phyloP scores from a whole-genome alignment of 2,797 vertebrate species.

The Nyctibius grandis region DNA sequence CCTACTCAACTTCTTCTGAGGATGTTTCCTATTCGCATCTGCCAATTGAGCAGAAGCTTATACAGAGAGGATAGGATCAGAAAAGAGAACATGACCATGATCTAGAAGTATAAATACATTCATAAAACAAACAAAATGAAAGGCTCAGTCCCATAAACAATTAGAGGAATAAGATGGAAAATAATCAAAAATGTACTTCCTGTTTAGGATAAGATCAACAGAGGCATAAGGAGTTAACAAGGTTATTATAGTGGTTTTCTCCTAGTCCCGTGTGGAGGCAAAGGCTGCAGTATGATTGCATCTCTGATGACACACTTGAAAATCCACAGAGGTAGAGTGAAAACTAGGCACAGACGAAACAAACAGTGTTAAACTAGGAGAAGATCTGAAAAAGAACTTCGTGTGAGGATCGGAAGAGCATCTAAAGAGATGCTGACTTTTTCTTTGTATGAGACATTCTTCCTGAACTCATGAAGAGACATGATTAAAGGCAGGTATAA shows the following conservation, averaged over 20 bases:
- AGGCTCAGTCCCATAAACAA: not conserved
- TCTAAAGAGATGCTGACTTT: not conserved
- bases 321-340: not conserved
- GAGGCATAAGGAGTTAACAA: not conserved
- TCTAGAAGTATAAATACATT: not conserved
- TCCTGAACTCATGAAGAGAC: not conserved
- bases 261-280: not conserved
- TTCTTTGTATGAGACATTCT: not conserved
- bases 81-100: not conserved
- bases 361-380: not conserved
- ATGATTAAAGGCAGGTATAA: not conserved
- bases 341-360: not conserved
- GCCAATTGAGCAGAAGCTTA: not conserved
- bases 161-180: not conserved
- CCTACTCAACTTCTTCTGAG: not conserved
- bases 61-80: not conserved
- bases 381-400: not conserved
- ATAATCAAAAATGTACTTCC: not conserved
- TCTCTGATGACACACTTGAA: not conserved
- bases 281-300: not conserved
- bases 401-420: not conserved
- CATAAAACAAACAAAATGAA: not conserved
- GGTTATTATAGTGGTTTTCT: not conserved
- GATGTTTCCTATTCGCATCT: not conserved
- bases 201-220: not conserved